These are phyloP conservation scores for Oscheius onirici DNA, from an alignment of 2,888 invertebrate species.

Conservation along the genomic window DNA sequence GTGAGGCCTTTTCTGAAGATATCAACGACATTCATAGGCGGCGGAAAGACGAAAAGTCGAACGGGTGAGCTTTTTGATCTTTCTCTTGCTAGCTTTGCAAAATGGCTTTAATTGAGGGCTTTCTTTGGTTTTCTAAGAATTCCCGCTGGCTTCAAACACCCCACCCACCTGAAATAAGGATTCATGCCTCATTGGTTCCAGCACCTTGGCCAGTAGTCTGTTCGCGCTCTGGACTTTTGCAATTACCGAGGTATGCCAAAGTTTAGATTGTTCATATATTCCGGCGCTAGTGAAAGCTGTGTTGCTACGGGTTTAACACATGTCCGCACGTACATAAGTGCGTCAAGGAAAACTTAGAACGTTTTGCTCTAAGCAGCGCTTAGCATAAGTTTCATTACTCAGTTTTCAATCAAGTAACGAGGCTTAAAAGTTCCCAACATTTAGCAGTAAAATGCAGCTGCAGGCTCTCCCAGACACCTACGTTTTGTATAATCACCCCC, in stretches of 20 bases:
- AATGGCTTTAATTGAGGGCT: neutral
- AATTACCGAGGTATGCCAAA: neutral
- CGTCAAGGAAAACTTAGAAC: no score
- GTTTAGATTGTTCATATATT: no score
- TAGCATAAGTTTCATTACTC: no score
- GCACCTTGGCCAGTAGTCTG: slow-evolving; percentile 3
- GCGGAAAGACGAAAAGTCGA: slow-evolving; percentile 34
- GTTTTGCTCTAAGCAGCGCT: no score
- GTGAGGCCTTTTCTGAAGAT: slow-evolving; percentile 65
- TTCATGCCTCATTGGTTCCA: slow-evolving; percentile 16
- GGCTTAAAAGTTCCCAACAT: no score
- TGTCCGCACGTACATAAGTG: no score
- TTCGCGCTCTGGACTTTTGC: slow-evolving; percentile 4
- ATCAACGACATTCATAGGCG: slow-evolving; percentile 59
- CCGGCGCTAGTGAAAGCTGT: no score
- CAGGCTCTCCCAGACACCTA: no score
- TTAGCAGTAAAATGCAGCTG: no score
- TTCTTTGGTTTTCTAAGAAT: slow-evolving; percentile 5
- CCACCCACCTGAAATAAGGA: slow-evolving; percentile 21
- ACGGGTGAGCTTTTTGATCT: slow-evolving; percentile 26
- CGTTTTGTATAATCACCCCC: no score
- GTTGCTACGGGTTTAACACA: no score
- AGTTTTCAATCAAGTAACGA: no score
- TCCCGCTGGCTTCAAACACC: slow-evolving; percentile 25
- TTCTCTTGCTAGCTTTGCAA: neutral